Conservation (phyloP, 1,140 invertebrate species). For the Monochamus saltuarius region DNA sequence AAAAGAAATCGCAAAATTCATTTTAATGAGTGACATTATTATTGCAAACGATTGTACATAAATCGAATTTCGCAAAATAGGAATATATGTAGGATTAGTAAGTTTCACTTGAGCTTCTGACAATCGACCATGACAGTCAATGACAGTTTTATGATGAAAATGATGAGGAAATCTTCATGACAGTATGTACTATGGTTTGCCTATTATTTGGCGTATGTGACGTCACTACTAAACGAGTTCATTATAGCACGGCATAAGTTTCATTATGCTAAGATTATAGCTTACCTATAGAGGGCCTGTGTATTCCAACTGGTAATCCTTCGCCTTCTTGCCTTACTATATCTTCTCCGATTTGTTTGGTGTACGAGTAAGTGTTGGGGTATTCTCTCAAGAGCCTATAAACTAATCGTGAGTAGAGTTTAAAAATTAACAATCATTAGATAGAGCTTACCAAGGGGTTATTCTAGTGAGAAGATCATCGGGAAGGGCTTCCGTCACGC, state of each 20-base stretch:
- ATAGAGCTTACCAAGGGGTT: conserved; percentile 62
- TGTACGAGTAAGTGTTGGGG: conserved; percentile 84
- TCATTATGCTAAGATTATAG: not conserved
- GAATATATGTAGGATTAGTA: too few relatives aligned
- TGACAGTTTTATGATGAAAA: too few relatives aligned
- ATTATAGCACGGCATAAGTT: not conserved
- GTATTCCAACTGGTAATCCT: conserved; percentile 71
- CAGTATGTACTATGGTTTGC: too few relatives aligned
- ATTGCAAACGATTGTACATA: too few relatives aligned
- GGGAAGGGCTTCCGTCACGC: conserved; percentile 56
- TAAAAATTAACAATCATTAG: conserved; percentile 8
- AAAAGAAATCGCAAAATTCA: too few relatives aligned
- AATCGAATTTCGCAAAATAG: too few relatives aligned
- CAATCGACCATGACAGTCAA: too few relatives aligned
- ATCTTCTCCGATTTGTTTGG: conserved; percentile 79
- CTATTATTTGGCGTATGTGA: too few relatives aligned
- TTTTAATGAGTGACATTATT: too few relatives aligned
- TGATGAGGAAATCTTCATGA: too few relatives aligned
- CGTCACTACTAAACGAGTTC: too few relatives aligned
- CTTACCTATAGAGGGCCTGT: conserved; percentile 72
- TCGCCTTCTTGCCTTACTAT: conserved; percentile 64
- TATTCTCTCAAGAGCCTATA: conserved; percentile 68
- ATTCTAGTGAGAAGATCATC: conserved; percentile 65
- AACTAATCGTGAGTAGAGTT: conserved; percentile 9
- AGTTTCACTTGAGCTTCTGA: too few relatives aligned